Evolutionary conservation across 2,888 invertebrate genomes (phyloP), one percentile per base, ranked within the genome.

Genomic region (Brenthis ino): DNA sequence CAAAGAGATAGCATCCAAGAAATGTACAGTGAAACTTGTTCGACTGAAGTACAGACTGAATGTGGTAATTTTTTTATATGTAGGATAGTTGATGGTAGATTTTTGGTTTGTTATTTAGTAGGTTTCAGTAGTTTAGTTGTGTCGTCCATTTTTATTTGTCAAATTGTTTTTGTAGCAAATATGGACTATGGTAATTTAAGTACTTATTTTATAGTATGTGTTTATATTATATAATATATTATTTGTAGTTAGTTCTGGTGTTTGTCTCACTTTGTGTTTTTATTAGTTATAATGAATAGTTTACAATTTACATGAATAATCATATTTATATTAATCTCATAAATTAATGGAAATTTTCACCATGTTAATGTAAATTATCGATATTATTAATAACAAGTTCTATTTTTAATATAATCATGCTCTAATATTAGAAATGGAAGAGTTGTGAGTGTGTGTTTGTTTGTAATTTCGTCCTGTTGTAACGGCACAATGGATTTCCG

Each of bases 31-130:
- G 84, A 85, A 13, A 75, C 75, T 16, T 77, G 77, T 72, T 74
- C 69, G 65, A 80, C 75, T 67, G 78, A 77, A 75, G 81, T 81
- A 69, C 88, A 88, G 71, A 85, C 85, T 57, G 79, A 80, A 11
- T 67, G 74, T 73, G 84, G 85, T 85, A 85, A 75, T 57, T 70
- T 63, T 64, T 53, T 37, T 43, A 54, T 64, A 55, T 64, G 43
- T 71, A 60, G 50, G 16, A 3, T 51, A 20, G 64, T 57, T 63
- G 20, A 56, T 57, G 1, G 64, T 68, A 57, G 24, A 54, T 37
- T 37, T 37, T 56, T 43, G 13, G 53, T 61, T 64, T 37, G 20
- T 48, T 56, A 43, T 33, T 54, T 12, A 12, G 20, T 37, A 16
- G 16, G 4, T 51, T n/a, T 43, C 73, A 60, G 37, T 65, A 47